These are phyloP conservation scores for Choloepus didactylus DNA, from an alignment of 2,797 vertebrate species.

Conservation along the genomic window DNA sequence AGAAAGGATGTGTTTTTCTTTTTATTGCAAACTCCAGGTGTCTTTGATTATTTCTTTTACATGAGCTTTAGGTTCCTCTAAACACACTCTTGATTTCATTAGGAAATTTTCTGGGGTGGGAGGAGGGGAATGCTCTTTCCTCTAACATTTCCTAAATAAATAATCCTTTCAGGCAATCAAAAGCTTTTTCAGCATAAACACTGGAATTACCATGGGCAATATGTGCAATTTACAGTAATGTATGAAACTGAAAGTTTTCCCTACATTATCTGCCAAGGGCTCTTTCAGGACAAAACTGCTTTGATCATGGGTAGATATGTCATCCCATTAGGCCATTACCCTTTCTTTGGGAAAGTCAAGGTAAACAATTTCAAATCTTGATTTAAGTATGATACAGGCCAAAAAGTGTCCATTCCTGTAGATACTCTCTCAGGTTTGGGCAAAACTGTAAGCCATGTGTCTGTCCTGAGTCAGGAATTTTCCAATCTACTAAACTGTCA, in stretches of 20 bases:
- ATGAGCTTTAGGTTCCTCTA: neutral
- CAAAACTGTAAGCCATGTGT: neutral
- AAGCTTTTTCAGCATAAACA: neutral
- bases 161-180: neutral
- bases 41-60: constrained; percentile 33
- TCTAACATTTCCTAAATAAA: constrained; percentile 56
- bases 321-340: neutral
- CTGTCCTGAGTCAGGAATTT: neutral
- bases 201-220: neutral
- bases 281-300: neutral
- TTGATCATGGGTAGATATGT: neutral
- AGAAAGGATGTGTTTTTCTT: neutral
- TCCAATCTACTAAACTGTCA: neutral
- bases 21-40: neutral
- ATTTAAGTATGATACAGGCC: neutral
- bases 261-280: neutral
- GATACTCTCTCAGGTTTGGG: neutral
- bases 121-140: neutral
- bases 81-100: neutral
- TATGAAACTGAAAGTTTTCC: neutral
- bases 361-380: neutral
- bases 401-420: neutral
- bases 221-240: neutral
- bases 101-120: neutral
- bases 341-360: neutral